A percentile compares a stretch with the other conserved stretches of the same genome.
Conservation (phyloP, 1,140 invertebrate genomes). For the Platorchestia sp. region DNA sequence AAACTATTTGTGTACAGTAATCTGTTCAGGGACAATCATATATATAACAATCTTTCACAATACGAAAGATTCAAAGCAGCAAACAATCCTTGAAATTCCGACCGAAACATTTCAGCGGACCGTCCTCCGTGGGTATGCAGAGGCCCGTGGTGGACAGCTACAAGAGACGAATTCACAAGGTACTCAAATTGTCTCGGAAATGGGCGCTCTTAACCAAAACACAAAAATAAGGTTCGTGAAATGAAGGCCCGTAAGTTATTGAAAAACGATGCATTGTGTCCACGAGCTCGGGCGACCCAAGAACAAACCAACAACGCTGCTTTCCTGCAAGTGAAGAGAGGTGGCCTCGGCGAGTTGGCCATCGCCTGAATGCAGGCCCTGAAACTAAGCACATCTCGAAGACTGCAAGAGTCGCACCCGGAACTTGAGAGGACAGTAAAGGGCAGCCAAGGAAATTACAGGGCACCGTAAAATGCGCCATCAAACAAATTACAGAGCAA, state of each 20-base stretch:
- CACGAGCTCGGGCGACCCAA: neutral
- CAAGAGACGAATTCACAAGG: no score
- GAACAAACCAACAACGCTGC: neutral
- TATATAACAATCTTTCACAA: no score
- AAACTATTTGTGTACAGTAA: no score
- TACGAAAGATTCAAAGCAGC: no score
- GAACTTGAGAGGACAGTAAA: constrained; percentile 30
- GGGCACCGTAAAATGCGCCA: constrained; percentile 49
- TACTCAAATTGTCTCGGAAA: neutral
- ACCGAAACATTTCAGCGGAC: no score
- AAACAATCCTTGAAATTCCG: no score
- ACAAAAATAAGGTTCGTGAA: neutral
- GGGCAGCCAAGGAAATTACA: constrained; percentile 36
- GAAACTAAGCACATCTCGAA: constrained; percentile 36
- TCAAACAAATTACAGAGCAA: constrained; percentile 44
- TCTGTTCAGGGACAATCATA: no score
- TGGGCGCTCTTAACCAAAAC: neutral
- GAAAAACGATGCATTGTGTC: no score
- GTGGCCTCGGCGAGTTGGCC: no score
- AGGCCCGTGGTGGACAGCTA: no score
- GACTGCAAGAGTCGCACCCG: neutral
- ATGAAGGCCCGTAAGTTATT: no score
- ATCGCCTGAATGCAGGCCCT: neutral
- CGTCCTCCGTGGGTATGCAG: no score
- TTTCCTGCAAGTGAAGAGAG: neutral